Base-by-base conservation (phyloP, 2,797 vertebrate genomes). In the Moxostoma hubbsi region DNA sequence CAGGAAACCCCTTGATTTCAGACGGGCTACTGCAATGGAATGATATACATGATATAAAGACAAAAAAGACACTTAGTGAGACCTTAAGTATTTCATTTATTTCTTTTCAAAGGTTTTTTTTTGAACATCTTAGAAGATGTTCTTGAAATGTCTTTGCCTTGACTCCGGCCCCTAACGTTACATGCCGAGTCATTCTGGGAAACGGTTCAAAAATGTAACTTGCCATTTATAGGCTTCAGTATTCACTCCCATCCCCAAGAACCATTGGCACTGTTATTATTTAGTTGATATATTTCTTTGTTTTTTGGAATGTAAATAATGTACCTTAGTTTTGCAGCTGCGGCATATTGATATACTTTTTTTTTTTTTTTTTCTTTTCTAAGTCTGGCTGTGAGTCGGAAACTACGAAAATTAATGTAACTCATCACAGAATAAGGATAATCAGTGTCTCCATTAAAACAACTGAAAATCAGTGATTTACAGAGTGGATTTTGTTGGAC, bases 391-490 rank as follows among this genome's bases (percentile, higher is more conserved):
- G 74, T 80, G 82, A 85, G 85, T 86, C 84, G 78, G 85, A 86
- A 87, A 80, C 69, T 84, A 84, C 82, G 84, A 66, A 82, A 85
- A 86, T 89, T 85, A 86, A 87, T 89, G 90, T 90, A 84, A 84
- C 86, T 79, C 87, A 81, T 87, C 85, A 85, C 82, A 84, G 79
- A 81, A 72, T 89, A 88, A 84, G 86, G 86, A 86, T 91, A 85
- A 89, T 87, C 86, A 84, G 85, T 89, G 87, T 91, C 89, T 90
- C 88, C 91, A 91, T 92, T 89, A 89, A 89, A 91, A 90, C 82
- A 84, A 84, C 73, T 85, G 82, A 86, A 88, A 88, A 76, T 57
- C 79, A 65, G 36, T 59, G 59, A 46, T 61, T 43, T 50, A 36
- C 53, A 36, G 49, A 24, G 75, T 78, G 62, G 10, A 16, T 47